A percentile compares a stretch with the other conserved stretches of the same genome.
These are phyloP conservation scores for Megalops cyprinoides DNA, from an alignment of 2,797 vertebrate species.

Conservation along the genomic window DNA sequence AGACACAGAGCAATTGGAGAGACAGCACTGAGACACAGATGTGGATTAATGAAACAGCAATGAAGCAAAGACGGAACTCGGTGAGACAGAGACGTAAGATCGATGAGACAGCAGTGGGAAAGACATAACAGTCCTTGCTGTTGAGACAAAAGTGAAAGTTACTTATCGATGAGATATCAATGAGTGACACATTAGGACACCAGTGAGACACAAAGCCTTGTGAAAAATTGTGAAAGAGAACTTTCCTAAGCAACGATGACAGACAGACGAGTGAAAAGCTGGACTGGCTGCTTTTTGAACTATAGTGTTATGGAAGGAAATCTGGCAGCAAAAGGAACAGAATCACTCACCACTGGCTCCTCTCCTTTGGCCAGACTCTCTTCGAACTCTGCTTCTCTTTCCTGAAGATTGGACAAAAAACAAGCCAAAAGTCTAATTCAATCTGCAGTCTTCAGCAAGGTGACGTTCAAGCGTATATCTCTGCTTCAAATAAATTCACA, in stretches of 20 bases:
- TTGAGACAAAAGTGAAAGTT: background rate
- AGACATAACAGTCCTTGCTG: background rate
- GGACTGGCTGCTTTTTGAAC: background rate
- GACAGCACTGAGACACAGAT: background rate
- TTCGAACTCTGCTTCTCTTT: constrained; percentile 92
- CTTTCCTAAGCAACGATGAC: background rate
- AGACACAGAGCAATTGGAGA: constrained; percentile 9
- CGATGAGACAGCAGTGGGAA: background rate
- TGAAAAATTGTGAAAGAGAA: background rate
- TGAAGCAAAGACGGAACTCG: background rate
- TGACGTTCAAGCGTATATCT: background rate
- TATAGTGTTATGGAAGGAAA: background rate
- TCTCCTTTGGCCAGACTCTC: constrained; percentile 88
- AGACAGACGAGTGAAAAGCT: background rate
- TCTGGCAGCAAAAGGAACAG: background rate
- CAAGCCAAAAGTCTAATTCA: background rate
- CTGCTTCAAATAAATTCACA: constrained; percentile 11
- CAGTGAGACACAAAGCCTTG: too few relatives aligned
- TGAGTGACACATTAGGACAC: background rate
- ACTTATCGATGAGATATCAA: too few relatives aligned
- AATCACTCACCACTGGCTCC: constrained; percentile 83
- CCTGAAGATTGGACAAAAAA: constrained; percentile 63
- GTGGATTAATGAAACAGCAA: background rate
- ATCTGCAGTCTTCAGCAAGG: background rate
- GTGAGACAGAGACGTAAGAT: background rate